Evolutionary conservation across 2,113 vertebrate species (phyloP).

Genomic region (Saccopteryx leptura): DNA sequence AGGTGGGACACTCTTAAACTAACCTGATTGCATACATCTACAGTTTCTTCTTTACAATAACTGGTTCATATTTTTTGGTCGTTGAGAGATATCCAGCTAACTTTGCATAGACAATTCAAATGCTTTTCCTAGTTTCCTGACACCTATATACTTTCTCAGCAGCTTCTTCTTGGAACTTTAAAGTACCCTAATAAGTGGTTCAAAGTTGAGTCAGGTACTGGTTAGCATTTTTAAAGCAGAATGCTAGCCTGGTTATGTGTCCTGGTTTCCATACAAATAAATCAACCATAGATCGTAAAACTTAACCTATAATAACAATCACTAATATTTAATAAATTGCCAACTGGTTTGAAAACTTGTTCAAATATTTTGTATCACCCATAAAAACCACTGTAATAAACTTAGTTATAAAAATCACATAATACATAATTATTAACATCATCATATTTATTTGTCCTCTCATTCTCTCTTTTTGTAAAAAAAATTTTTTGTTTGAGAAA

Average conservation of each 20-base stretch:
- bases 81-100: background rate
- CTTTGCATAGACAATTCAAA: conserved; percentile 17
- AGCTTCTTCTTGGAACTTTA: background rate
- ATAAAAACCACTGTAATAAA: conserved; percentile 87
- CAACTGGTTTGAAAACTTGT: conserved; percentile 85
- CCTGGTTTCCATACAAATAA: conserved; percentile 73
- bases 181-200: background rate
- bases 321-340: conserved; percentile 87
- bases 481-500: conserved; percentile 74
- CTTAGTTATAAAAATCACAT: conserved; percentile 87
- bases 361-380: conserved; percentile 88
- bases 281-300: conserved; percentile 84
- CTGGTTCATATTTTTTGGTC: background rate
- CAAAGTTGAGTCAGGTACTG: background rate
- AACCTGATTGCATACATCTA: background rate
- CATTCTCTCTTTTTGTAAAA: conserved; percentile 65
- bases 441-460: conserved; percentile 78
- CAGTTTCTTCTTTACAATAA: background rate
- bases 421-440: conserved; percentile 88
- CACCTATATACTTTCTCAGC: background rate
- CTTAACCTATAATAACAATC: conserved; percentile 88
- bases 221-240: conserved; percentile 61
- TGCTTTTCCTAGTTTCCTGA: background rate
- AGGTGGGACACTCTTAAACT: background rate
- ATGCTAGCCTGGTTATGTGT: background rate